Percentiles rank a stretch among this genome's conserved stretches.
phyloP scores from a whole-genome alignment of 2,797 vertebrate species.

The Argentina silus region DNA sequence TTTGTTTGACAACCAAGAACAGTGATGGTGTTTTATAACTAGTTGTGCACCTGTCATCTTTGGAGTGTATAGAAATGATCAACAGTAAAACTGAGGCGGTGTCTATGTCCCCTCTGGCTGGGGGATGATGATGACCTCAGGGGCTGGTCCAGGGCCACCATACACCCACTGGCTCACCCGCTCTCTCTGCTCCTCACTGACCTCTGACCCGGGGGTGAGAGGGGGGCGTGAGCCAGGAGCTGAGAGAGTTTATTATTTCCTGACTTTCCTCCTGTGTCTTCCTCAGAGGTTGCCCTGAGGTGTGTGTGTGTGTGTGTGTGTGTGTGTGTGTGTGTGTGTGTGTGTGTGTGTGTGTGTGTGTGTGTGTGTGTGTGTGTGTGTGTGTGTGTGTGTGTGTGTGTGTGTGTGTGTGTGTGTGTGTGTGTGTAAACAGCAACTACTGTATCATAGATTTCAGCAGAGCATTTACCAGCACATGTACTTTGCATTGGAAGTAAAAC shows the following conservation, averaged over 20 bases:
- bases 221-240: conserved; percentile 67
- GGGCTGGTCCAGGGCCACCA: conserved; percentile 52
- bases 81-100: not conserved
- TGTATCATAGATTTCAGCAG: not conserved
- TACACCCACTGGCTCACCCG: conserved; percentile 70
- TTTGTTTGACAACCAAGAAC: too few relatives aligned
- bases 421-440: not conserved
- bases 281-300: conserved; percentile 35
- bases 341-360: conserved; percentile 33
- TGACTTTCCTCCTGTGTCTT: conserved; percentile 62
- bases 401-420: not conserved
- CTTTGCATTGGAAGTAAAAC: too few relatives aligned
- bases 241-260: conserved; percentile 81
- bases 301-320: conserved; percentile 20
- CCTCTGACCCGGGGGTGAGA: conserved; percentile 72
- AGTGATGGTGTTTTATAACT: too few relatives aligned
- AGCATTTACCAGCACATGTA: too few relatives aligned
- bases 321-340: conserved; percentile 26
- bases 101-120: conserved; percentile 1
- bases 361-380: conserved; percentile 3
- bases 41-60: too few relatives aligned
- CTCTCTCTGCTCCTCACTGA: conserved; percentile 60
- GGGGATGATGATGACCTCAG: not conserved
- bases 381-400: not conserved
- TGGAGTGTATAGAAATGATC: too few relatives aligned